These are phyloP conservation scores for Axinella damicornis DNA, from an alignment of 37 sponge, comb jelly and placozoan genomes.

Conservation along the genomic window DNA sequence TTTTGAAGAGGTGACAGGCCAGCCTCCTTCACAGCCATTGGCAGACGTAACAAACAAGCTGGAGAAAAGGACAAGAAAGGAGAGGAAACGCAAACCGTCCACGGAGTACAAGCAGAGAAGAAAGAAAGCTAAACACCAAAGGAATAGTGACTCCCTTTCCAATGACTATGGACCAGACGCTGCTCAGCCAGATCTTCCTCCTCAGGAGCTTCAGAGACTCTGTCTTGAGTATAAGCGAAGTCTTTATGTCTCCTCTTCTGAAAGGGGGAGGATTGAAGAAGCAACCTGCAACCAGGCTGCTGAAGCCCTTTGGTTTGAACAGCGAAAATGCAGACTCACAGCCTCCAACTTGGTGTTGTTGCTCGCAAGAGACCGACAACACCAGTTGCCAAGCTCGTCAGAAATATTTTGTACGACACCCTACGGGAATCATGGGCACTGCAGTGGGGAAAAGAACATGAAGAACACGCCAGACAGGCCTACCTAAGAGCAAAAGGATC, in stretches of 20 bases:
- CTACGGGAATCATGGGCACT: not conserved
- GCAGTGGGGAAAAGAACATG: constrained; percentile 12
- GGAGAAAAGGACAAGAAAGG: not conserved
- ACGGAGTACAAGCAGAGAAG: not conserved
- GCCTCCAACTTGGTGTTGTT: constrained; percentile 17
- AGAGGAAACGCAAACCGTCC: not conserved
- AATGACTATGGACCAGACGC: constrained; percentile 22
- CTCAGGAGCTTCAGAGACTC: not conserved
- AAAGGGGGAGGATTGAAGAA: not conserved
- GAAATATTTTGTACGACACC: not conserved
- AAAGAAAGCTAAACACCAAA: not conserved
- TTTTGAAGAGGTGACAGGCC: not conserved
- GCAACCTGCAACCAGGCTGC: not conserved
- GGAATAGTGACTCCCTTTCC: not conserved
- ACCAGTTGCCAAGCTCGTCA: constrained; percentile 21
- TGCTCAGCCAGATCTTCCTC: constrained; percentile 10
- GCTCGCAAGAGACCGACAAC: constrained; percentile 15
- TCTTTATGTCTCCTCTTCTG: not conserved
- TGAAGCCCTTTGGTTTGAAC: not conserved
- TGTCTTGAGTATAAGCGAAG: constrained; percentile 17
- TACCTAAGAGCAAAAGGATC: not conserved
- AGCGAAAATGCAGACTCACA: not conserved
- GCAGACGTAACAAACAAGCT: not conserved
- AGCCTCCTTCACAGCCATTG: no score
- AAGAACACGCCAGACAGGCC: not conserved